Conservation (phyloP, 2,113 vertebrate genomes). For the Beaufortia kweichowensis region DNA sequence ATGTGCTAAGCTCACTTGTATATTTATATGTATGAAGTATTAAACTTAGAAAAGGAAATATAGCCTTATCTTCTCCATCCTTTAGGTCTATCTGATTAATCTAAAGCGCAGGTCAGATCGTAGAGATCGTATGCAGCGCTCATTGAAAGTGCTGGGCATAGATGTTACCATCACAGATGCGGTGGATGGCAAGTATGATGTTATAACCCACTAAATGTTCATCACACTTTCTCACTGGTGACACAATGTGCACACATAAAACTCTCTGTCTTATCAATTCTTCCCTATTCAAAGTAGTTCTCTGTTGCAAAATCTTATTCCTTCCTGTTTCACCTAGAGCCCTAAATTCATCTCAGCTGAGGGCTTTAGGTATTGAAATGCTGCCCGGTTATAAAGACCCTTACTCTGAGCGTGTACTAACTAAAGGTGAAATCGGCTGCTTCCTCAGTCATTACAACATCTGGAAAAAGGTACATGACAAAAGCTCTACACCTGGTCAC, state of each 20-base stretch:
- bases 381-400: conserved; percentile 90
- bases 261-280: not conserved
- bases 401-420: conserved; percentile 89
- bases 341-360: conserved; percentile 88
- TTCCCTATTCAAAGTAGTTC: not conserved
- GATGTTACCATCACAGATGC: conserved; percentile 83
- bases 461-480: conserved; percentile 85
- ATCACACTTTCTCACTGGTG: not conserved
- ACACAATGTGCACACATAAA: not conserved
- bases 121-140: conserved; percentile 84
- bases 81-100: conserved; percentile 91
- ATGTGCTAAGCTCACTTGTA: not conserved
- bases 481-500: not conserved
- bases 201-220: not conserved
- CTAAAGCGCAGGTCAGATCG: conserved; percentile 89
- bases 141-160: conserved; percentile 82
- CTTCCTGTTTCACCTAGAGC: conserved; percentile 69
- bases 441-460: conserved; percentile 95
- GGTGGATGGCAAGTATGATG: conserved; percentile 92
- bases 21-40: not conserved
- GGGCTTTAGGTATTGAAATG: conserved; percentile 90
- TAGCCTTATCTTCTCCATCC: not conserved
- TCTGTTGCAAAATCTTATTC: not conserved
- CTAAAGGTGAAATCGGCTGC: conserved; percentile 94
- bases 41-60: not conserved